Evolutionary conservation across 1,140 invertebrate species (phyloP).

Genomic region (Chrysopa pallens): DNA sequence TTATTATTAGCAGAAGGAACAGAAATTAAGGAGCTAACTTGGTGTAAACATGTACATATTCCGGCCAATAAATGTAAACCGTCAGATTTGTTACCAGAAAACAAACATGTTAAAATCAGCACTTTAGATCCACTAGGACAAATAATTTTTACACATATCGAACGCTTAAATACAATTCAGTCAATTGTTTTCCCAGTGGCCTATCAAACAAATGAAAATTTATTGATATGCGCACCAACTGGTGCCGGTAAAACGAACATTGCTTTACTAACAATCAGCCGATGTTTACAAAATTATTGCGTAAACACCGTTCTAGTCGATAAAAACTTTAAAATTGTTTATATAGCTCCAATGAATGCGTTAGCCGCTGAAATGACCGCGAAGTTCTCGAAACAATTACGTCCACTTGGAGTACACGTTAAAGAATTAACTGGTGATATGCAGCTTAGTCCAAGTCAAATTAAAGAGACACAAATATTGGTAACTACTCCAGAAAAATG

Average conservation of each 20-base stretch:
- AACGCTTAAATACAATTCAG: conserved; percentile 84
- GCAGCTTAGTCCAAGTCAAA: conserved; percentile 89
- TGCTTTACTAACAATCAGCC: conserved; percentile 80
- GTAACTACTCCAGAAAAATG: conserved; percentile 99
- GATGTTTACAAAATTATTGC: conserved; percentile 18
- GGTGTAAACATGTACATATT: conserved; percentile 78
- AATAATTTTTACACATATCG: conserved; percentile 72
- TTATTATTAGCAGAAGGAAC: conserved; percentile 64
- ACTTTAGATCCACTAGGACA: conserved; percentile 71
- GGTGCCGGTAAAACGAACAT: conserved; percentile 98
- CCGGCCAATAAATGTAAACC: conserved; percentile 45
- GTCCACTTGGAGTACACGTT: conserved; percentile 60
- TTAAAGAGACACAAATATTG: conserved; percentile 91
- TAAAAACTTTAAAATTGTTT: conserved; percentile 60
- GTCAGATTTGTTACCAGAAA: conserved; percentile 42
- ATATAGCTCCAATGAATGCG: conserved; percentile 99
- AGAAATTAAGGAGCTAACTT: conserved; percentile 43
- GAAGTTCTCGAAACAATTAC: conserved; percentile 74
- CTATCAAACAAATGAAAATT: conserved; percentile 92
- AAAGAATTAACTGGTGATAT: conserved; percentile 96
- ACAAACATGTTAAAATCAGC: conserved; percentile 47
- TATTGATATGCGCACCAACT: conserved; percentile 90
- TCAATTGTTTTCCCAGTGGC: conserved; percentile 89
- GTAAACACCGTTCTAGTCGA: background rate
- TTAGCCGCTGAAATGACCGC: conserved; percentile 94